phyloP scores from a whole-genome alignment of 2,888 invertebrate species.

The Orgyia antiqua region DNA sequence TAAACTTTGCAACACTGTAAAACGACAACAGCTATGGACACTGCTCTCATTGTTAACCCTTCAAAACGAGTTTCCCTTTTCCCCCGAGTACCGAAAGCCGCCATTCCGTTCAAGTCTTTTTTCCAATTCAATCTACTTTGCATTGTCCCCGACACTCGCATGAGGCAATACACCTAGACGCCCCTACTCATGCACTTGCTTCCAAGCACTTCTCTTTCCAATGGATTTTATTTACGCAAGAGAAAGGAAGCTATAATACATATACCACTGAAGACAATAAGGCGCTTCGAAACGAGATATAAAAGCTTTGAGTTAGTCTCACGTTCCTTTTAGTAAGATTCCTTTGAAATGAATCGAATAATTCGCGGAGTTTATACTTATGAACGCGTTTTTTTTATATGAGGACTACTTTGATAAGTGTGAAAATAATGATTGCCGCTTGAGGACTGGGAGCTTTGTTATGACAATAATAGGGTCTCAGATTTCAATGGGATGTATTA shows the following conservation, averaged over 20 bases:
- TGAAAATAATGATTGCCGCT: slow-evolving; percentile 49
- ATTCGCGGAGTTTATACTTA: slow-evolving; percentile 70
- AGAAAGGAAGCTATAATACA: slow-evolving; percentile 76
- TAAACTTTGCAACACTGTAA: too few relatives aligned
- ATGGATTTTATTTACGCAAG: slow-evolving; percentile 77
- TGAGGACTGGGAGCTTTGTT: slow-evolving; percentile 29
- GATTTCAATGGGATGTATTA: slow-evolving; percentile 29
- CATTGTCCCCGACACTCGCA: slow-evolving; percentile 73
- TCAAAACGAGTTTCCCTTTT: slow-evolving; percentile 50
- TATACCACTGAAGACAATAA: slow-evolving; percentile 75
- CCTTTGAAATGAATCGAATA: slow-evolving; percentile 77
- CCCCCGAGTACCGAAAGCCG: slow-evolving; percentile 63
- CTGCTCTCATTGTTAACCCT: slow-evolving; percentile 64
- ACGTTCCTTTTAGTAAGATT: slow-evolving; percentile 72
- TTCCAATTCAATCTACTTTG: slow-evolving; percentile 78
- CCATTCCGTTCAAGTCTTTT: slow-evolving; percentile 66
- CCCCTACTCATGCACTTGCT: slow-evolving; percentile 60
- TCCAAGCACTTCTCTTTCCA: slow-evolving; percentile 62
- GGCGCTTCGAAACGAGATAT: slow-evolving; percentile 72
- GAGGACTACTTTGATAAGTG: slow-evolving; percentile 51
- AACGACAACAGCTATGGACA: slow-evolving; percentile 47
- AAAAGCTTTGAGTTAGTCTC: slow-evolving; percentile 77
- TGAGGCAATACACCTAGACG: slow-evolving; percentile 73
- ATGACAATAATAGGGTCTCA: slow-evolving; percentile 29
- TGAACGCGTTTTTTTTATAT: slow-evolving; percentile 57